phyloP scores from a whole-genome alignment of 1,140 invertebrate species.

The Papilio xuthus region DNA sequence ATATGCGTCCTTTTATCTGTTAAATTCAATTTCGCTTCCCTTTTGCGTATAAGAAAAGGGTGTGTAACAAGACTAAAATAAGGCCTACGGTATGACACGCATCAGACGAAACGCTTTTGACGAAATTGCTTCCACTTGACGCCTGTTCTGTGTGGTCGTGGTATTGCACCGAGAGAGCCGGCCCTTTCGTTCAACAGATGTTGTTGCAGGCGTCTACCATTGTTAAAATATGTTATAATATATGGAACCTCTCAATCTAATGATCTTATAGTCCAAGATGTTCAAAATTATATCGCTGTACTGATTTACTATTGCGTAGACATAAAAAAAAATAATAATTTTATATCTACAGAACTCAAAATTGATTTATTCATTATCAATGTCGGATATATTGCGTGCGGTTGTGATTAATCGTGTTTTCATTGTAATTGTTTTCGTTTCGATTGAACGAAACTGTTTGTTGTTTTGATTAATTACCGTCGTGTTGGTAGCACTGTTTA shows the following conservation, averaged over 20 bases:
- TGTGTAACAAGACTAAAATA: too few species aligned
- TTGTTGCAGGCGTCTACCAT: too few species aligned
- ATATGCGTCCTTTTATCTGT: too few species aligned
- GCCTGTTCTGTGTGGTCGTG: too few species aligned
- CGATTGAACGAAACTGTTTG: conserved; percentile 22
- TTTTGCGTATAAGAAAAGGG: too few species aligned
- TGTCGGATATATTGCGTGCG: conserved; percentile 9
- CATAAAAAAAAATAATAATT: background rate
- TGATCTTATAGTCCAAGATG: too few species aligned
- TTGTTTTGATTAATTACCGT: conserved; percentile 33
- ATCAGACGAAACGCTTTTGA: too few species aligned
- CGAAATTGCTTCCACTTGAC: too few species aligned
- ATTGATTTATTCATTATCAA: background rate
- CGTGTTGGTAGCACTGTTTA: conserved; percentile 16
- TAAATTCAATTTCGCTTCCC: too few species aligned
- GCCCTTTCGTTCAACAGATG: too few species aligned
- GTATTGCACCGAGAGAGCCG: too few species aligned
- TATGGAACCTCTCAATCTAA: background rate
- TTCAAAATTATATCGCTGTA: background rate
- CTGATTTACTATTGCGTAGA: background rate
- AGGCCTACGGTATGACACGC: too few species aligned
- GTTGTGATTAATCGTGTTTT: conserved; percentile 10
- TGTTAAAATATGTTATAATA: background rate
- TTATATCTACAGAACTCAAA: background rate
- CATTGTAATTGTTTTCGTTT: conserved; percentile 20